Evolutionary conservation across 1,140 invertebrate species (phyloP).

Genomic region (Cardiocondyla obscurior): DNA sequence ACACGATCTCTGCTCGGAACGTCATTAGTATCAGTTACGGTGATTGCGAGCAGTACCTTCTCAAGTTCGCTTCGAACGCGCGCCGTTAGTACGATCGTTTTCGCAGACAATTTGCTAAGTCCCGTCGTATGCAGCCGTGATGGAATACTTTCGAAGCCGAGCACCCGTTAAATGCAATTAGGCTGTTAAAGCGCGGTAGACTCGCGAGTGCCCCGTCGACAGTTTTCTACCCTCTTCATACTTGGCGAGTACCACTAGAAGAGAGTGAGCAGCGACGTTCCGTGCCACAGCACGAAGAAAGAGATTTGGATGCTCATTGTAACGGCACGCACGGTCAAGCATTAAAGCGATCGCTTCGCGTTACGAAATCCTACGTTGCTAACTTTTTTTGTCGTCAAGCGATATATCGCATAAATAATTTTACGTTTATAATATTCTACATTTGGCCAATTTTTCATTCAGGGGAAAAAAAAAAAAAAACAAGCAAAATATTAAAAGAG

Average conservation of each 20-base stretch:
- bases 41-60: conserved; percentile 17
- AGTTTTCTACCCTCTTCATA: conserved; percentile 54
- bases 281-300: conserved; percentile 41
- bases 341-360: conserved; percentile 15
- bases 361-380: not conserved
- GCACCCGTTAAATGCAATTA: conserved; percentile 73
- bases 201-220: conserved; percentile 54
- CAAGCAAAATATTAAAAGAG: not conserved
- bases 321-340: conserved; percentile 65
- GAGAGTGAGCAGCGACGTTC: conserved; percentile 33
- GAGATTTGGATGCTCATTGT: conserved; percentile 72
- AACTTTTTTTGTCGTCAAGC: conserved; percentile 6
- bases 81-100: not conserved
- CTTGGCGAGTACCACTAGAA: conserved; percentile 59
- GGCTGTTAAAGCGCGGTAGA: conserved; percentile 60
- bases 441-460: not conserved
- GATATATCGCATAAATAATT: conserved; percentile 3
- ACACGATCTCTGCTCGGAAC: not conserved
- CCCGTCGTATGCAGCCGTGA: not conserved
- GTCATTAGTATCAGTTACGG: conserved; percentile 29
- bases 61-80: not conserved
- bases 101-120: not conserved
- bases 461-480: not conserved
- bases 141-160: conserved; percentile 57
- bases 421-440: not conserved